phyloP scores from a whole-genome alignment of 2,888 invertebrate genomes.

The Drosophila kambysellisi region DNA sequence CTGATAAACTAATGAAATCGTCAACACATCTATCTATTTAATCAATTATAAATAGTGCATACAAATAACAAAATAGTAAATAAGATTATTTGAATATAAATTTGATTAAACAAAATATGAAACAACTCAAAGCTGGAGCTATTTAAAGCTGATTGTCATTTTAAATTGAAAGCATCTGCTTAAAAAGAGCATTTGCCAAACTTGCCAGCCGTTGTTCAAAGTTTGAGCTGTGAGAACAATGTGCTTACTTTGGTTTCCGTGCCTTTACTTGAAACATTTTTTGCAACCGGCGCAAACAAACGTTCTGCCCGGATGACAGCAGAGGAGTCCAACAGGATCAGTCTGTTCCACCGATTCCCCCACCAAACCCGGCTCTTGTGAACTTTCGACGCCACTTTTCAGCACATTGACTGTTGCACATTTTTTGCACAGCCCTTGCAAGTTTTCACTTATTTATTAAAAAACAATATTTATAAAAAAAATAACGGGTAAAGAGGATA shows the following conservation, averaged over 20 bases:
- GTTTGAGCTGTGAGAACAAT: constrained; percentile 47
- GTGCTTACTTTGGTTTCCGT: constrained; percentile 38
- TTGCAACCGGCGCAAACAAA: constrained; percentile 47
- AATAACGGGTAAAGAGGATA: constrained; percentile 30
- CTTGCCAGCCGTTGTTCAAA: constrained; percentile 25
- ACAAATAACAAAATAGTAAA: not conserved
- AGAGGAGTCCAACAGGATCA: constrained; percentile 12
- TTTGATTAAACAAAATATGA: not conserved
- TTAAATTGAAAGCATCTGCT: constrained; percentile 18
- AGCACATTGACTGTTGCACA: constrained; percentile 73
- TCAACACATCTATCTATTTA: not conserved
- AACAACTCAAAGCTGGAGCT: not conserved
- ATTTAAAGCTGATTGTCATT: constrained; percentile 28
- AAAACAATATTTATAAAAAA: constrained; percentile 20
- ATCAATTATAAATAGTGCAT: not conserved
- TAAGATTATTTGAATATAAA: too few relatives aligned
- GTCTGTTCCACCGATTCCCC: not conserved
- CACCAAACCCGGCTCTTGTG: constrained; percentile 34
- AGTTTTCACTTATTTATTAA: constrained; percentile 72
- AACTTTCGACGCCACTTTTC: constrained; percentile 66
- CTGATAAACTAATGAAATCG: not conserved
- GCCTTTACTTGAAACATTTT: constrained; percentile 55
- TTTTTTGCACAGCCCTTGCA: constrained; percentile 47
- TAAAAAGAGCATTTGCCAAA: constrained; percentile 4
- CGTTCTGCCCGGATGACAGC: constrained; percentile 16